phyloP scores from a whole-genome alignment of 2,797 vertebrate genomes.

The Buceros bicornis region DNA sequence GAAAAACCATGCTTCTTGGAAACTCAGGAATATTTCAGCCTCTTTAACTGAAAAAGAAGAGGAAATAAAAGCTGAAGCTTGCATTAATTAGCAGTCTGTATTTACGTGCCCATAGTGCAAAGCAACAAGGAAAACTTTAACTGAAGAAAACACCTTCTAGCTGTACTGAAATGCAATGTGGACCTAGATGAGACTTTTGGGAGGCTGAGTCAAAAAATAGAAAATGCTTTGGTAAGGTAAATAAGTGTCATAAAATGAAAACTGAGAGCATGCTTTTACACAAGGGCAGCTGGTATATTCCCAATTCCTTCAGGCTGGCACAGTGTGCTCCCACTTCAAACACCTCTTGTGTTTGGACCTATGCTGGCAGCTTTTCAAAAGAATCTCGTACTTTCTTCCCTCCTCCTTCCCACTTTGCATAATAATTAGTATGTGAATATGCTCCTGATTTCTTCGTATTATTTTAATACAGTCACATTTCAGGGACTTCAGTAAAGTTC shows the following conservation, averaged over 20 bases:
- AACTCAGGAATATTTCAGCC: background rate
- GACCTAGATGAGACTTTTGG: background rate
- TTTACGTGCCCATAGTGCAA: background rate
- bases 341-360: constrained; percentile 34
- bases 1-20: background rate
- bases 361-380: constrained; percentile 50
- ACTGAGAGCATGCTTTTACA: background rate
- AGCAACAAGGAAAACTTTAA: background rate
- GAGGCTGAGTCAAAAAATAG: background rate
- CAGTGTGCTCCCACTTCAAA: constrained; percentile 42
- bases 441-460: constrained; percentile 31
- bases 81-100: background rate
- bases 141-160: background rate
- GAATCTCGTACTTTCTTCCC: background rate
- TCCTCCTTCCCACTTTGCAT: constrained; percentile 3
- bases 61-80: background rate
- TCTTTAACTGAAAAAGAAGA: background rate
- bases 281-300: background rate
- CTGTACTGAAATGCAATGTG: background rate
- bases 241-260: background rate
- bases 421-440: constrained; percentile 49
- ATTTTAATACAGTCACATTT: constrained; percentile 36
- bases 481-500: background rate
- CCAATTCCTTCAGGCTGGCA: background rate
- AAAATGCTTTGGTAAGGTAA: background rate